Percentiles rank a stretch among this genome's conserved stretches.
Conservation (phyloP, 2,113 vertebrate genomes). For the Macrotus californicus region DNA sequence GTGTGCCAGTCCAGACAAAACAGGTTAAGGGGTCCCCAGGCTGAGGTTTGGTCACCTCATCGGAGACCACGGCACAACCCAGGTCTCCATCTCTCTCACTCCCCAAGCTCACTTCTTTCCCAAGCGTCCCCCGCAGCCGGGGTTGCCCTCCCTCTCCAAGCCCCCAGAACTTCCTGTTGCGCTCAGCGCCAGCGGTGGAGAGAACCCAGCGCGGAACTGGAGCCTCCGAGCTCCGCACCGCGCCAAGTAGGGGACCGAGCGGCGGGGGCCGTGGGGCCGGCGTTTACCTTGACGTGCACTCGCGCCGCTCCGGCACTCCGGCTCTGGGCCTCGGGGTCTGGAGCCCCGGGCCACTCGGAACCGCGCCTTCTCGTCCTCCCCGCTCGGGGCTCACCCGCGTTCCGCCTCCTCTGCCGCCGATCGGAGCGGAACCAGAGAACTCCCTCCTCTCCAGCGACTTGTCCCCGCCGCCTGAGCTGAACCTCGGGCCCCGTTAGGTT, state of each 20-base stretch:
- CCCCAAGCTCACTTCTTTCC: not conserved
- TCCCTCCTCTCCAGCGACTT: not conserved
- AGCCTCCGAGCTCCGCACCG: too few species aligned
- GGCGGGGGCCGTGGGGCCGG: too few species aligned
- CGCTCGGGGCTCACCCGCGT: not conserved
- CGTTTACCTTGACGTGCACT: conserved; percentile 23
- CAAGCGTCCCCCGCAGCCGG: not conserved
- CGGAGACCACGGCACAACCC: not conserved
- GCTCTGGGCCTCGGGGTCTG: not conserved
- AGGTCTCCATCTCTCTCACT: not conserved
- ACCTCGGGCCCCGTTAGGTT: not conserved
- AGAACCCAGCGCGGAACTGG: too few species aligned
- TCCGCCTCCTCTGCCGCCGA: not conserved
- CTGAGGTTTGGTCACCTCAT: not conserved
- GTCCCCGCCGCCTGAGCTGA: not conserved
- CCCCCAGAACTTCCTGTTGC: not conserved
- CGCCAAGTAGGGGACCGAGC: not conserved
- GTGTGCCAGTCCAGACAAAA: not conserved
- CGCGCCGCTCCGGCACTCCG: not conserved
- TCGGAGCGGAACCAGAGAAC: not conserved
- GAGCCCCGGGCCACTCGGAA: accelerated
- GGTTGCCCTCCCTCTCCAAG: not conserved
- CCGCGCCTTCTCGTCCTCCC: not conserved
- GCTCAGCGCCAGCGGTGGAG: accelerated
- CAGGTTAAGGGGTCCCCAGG: not conserved